phyloP scores from a whole-genome alignment of 2,888 invertebrate genomes.

The Eulithis testata region DNA sequence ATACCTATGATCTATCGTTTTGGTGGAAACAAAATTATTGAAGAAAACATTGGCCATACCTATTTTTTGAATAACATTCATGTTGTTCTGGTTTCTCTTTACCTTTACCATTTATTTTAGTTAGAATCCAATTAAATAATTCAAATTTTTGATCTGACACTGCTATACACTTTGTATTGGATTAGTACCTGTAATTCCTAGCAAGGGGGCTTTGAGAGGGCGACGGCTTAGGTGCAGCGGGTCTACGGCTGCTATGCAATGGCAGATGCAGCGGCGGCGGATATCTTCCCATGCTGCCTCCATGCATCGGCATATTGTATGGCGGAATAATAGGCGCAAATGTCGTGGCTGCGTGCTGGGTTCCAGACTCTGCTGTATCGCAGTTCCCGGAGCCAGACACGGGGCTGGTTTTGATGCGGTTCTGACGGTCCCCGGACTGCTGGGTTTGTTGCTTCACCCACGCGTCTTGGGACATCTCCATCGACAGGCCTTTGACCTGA shows the following conservation, averaged over 20 bases:
- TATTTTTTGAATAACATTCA: no score
- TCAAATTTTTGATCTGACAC: no score
- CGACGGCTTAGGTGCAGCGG: conserved; percentile 78
- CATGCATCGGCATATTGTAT: conserved; percentile 72
- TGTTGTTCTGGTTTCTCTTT: no score
- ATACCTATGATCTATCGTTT: no score
- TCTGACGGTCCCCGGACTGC: conserved; percentile 71
- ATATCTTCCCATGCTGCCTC: conserved; percentile 78
- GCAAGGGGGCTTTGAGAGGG: conserved; percentile 82
- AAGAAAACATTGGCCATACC: no score
- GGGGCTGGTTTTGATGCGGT: conserved; percentile 75
- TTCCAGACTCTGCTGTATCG: conserved; percentile 86
- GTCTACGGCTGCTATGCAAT: conserved; percentile 81
- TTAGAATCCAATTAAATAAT: no score
- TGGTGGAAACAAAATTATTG: no score
- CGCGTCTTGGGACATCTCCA: conserved; percentile 81
- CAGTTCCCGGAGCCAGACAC: conserved; percentile 68
- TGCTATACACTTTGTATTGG: no score
- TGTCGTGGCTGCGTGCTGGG: conserved; percentile 70
- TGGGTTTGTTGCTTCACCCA: conserved; percentile 81
- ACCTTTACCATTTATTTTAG: no score
- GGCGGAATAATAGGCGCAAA: conserved; percentile 77
- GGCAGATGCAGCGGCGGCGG: conserved; percentile 86
- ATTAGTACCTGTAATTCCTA: conserved; percentile 81
- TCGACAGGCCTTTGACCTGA: conserved; percentile 80